A percentile compares a stretch with the other conserved stretches of the same genome.
Evolutionary conservation across 2,113 vertebrate genomes (phyloP).

Genomic region (Mesocricetus auratus): DNA sequence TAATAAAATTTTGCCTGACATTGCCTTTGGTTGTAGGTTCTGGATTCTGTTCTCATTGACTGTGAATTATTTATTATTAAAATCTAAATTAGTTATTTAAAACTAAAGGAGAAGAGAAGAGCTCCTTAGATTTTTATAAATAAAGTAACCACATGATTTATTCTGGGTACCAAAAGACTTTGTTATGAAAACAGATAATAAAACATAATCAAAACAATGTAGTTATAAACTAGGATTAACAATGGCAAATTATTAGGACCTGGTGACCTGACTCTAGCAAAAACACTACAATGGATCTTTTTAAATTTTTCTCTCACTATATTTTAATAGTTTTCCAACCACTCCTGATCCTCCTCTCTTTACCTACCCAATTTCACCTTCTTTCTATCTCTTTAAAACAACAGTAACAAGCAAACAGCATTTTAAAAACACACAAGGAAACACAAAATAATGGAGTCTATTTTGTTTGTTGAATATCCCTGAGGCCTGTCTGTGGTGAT

Average conservation of each 20-base stretch:
- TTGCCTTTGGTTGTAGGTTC: rapidly evolving
- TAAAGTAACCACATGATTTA: neutral
- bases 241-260: neutral
- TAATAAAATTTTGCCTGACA: neutral
- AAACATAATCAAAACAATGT: neutral
- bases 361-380: neutral
- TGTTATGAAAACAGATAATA: neutral
- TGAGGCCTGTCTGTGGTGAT: neutral
- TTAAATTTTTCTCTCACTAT: neutral
- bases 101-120: neutral
- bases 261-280: neutral
- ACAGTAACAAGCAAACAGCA: neutral
- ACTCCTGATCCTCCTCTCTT: neutral
- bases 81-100: neutral
- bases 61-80: neutral
- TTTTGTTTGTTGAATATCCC: neutral
- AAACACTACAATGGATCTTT: neutral
- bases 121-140: neutral
- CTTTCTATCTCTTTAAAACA: neutral
- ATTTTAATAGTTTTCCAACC: neutral
- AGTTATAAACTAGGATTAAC: neutral
- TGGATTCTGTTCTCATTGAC: neutral
- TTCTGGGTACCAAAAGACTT: neutral
- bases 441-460: neutral
- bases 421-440: neutral